Conservation (phyloP, 2,888 invertebrate species). For the Plagodis pulveraria region DNA sequence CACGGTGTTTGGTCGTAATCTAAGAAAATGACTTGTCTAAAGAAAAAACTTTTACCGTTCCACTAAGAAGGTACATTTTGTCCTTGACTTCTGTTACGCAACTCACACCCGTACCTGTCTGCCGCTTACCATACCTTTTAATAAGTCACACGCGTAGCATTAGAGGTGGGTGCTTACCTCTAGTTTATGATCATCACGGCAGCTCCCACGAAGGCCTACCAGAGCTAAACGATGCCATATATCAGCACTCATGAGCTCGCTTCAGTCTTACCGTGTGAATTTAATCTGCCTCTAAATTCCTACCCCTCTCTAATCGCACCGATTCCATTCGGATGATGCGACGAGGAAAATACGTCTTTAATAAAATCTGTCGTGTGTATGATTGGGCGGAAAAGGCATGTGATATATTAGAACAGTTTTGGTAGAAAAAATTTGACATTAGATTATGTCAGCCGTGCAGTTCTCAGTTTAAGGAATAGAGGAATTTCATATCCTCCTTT, state of each 20-base stretch:
- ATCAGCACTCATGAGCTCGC: constrained; percentile 35
- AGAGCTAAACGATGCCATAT: constrained; percentile 34
- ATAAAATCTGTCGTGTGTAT: constrained; percentile 12
- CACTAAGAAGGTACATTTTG: not conserved
- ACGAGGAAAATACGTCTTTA: constrained; percentile 18
- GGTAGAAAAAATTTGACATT: no score
- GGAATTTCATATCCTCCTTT: no score
- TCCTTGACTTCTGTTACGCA: constrained; percentile 1
- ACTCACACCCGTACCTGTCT: not conserved
- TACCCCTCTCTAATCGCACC: constrained; percentile 32
- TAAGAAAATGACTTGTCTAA: no score
- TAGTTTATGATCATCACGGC: constrained; percentile 34
- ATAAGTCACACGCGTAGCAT: constrained; percentile 26
- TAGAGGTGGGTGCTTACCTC: constrained; percentile 18
- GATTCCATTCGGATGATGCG: constrained; percentile 28
- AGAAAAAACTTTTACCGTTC: no score
- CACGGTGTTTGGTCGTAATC: no score
- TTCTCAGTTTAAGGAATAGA: no score
- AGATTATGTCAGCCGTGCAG: no score
- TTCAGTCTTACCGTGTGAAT: constrained; percentile 31
- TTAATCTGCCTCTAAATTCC: constrained; percentile 40
- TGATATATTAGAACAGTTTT: not conserved
- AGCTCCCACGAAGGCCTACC: constrained; percentile 32
- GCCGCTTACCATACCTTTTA: constrained; percentile 12
- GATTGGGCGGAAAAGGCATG: constrained; percentile 7